Base-by-base conservation (phyloP, 2,113 vertebrate genomes). In the Pituophis catenifer region DNA sequence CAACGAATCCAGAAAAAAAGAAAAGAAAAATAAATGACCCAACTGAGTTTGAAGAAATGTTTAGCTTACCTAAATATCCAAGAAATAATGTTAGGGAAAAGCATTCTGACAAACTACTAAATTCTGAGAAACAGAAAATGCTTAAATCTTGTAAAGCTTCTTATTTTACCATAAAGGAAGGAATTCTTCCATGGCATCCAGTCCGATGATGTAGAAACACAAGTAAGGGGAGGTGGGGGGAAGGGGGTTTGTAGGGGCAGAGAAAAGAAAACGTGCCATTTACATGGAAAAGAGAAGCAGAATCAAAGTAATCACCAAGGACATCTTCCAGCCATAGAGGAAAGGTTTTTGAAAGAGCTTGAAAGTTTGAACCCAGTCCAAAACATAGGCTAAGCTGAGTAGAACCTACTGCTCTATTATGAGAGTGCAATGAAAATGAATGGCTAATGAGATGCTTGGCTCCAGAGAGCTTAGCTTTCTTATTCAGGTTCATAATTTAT, bases 401-500 rank as follows among this genome's bases (percentile, higher is more conserved):
- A 95, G 97, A 98, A 98, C 97, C 97, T 97, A 97, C 98, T 98
- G 98, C 98, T 98, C 98, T 98, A 98, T 97, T 98, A 65, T 53
- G 53, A 98, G 97, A 97, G 98, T 97, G 98, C 98, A 98, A 98
- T 97, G 98, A 98, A 98, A 99, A 98, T 98, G 98, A 98, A 99
- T 99, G 97, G 97, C 97, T 99, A 99, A 99, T 99, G 98, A 99
- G 98, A 97, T 97, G 96, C 95, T 93, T 95, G 96, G 97, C 97
- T 98, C 98, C 98, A 97, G 97, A 99, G 98, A 98, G 98, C 98
- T 98, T 97, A 97, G 98, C 98, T 98, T 98, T 99, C 98, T 99
- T 99, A 98, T 98, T 98, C 98, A 97, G 98, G 98, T 98, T 99
- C 98, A 99, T 99, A 98, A 99, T 99, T 99, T 99, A 99, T 99